Percentiles rank a stretch among this genome's conserved stretches.
phyloP scores from a whole-genome alignment of 2,888 invertebrate species.

The Anarsia innoxiella region DNA sequence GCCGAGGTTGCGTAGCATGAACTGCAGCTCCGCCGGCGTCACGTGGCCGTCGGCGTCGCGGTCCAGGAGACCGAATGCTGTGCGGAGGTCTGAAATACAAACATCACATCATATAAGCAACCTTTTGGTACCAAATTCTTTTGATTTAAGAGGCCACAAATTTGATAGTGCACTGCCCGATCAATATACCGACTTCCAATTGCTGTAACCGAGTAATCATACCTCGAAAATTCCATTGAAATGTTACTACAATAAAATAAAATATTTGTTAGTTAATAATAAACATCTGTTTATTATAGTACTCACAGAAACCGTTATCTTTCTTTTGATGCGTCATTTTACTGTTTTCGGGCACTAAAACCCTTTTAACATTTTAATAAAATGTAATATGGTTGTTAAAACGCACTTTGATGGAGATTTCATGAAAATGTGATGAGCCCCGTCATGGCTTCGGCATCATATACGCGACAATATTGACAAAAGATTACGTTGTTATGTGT shows the following conservation, averaged over 20 bases:
- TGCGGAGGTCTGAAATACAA: constrained; percentile 78
- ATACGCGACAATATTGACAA: constrained; percentile 57
- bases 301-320: constrained; percentile 66
- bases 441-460: constrained; percentile 34
- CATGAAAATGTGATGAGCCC: constrained; percentile 23
- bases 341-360: not conserved
- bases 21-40: constrained; percentile 83
- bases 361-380: not conserved
- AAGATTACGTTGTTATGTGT: constrained; percentile 48
- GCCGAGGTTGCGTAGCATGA: constrained; percentile 85
- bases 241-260: too few relatives aligned
- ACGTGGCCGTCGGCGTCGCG: constrained; percentile 86
- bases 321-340: constrained; percentile 24
- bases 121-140: too few relatives aligned
- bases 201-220: too few relatives aligned
- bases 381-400: constrained; percentile 5
- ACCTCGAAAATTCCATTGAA: too few relatives aligned
- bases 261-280: too few relatives aligned
- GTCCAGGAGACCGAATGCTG: constrained; percentile 85
- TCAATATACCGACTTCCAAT: too few relatives aligned
- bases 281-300: constrained; percentile 6
- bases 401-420: constrained; percentile 37
- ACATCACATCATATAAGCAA: not conserved
- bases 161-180: too few relatives aligned
- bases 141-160: too few relatives aligned